These are phyloP conservation scores for Hucho hucho DNA, from an alignment of 2,113 vertebrate genomes.

Conservation along the genomic window DNA sequence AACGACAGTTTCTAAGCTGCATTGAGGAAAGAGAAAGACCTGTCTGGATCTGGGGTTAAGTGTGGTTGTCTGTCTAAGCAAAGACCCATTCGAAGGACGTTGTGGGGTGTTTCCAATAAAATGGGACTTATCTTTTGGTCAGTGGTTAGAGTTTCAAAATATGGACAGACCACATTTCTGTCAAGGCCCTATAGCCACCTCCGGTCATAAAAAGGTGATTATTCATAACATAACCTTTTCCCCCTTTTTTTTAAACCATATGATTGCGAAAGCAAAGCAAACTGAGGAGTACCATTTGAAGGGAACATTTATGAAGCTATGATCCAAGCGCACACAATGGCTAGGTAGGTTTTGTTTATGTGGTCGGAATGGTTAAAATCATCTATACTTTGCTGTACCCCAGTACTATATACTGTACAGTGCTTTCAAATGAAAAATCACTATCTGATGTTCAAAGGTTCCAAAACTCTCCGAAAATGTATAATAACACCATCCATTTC, in stretches of 20 bases:
- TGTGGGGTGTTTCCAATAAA: not conserved
- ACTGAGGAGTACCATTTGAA: not conserved
- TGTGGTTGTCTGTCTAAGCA: conserved; percentile 29
- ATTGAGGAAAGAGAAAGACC: conserved; percentile 54
- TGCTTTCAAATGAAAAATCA: not conserved
- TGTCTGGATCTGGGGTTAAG: conserved; percentile 13
- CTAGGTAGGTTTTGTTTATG: not conserved
- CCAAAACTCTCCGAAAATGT: not conserved
- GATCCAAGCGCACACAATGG: not conserved
- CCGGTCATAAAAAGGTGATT: not conserved
- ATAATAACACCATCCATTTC: not conserved
- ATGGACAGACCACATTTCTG: not conserved
- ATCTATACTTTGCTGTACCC: not conserved
- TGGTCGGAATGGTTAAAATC: not conserved
- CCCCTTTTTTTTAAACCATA: not conserved
- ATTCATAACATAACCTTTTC: not conserved
- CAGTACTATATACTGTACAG: too few species aligned
- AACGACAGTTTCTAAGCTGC: conserved; percentile 22
- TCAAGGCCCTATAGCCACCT: not conserved
- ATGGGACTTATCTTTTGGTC: conserved; percentile 4
- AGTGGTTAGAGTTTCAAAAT: conserved; percentile 2
- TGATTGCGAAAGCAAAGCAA: not conserved
- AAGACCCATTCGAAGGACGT: not conserved
- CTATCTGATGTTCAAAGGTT: not conserved
- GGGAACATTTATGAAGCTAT: not conserved